phyloP scores from a whole-genome alignment of 2,888 invertebrate species.

The Metellina segmentata region DNA sequence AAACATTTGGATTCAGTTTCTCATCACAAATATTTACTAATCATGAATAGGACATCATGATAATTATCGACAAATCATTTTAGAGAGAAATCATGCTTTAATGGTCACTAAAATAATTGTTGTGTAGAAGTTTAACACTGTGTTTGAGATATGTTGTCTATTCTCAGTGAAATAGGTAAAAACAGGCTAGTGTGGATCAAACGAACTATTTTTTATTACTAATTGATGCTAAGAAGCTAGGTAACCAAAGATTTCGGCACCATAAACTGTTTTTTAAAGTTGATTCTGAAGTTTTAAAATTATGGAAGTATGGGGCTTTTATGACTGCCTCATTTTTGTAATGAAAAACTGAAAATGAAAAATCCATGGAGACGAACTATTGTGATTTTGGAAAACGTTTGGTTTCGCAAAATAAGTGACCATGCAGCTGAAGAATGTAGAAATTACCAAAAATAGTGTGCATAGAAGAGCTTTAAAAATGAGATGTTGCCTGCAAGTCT shows the following conservation, averaged over 20 bases:
- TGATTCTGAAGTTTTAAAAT: not conserved
- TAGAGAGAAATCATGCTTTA: not conserved
- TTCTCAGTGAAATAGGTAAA: too few relatives aligned
- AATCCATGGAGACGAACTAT: too few relatives aligned
- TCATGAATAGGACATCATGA: not conserved
- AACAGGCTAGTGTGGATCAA: too few relatives aligned
- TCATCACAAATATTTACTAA: too few relatives aligned
- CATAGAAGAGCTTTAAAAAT: not conserved
- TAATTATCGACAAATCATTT: not conserved
- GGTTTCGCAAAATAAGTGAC: too few relatives aligned
- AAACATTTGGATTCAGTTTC: too few relatives aligned
- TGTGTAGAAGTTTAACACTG: too few relatives aligned
- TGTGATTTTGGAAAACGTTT: too few relatives aligned
- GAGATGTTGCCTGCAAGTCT: not conserved
- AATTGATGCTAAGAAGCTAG: not conserved
- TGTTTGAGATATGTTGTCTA: too few relatives aligned
- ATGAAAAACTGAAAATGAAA: too few relatives aligned
- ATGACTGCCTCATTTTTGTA: too few relatives aligned
- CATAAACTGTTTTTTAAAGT: not conserved
- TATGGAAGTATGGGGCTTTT: too few relatives aligned
- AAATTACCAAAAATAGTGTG: not conserved
- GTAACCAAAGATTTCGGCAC: not conserved
- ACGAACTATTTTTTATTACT: not conserved
- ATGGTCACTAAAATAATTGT: not conserved
- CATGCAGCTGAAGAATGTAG: not conserved